phyloP scores from a whole-genome alignment of 2,888 invertebrate species.

The Parthenolecanium corni region DNA sequence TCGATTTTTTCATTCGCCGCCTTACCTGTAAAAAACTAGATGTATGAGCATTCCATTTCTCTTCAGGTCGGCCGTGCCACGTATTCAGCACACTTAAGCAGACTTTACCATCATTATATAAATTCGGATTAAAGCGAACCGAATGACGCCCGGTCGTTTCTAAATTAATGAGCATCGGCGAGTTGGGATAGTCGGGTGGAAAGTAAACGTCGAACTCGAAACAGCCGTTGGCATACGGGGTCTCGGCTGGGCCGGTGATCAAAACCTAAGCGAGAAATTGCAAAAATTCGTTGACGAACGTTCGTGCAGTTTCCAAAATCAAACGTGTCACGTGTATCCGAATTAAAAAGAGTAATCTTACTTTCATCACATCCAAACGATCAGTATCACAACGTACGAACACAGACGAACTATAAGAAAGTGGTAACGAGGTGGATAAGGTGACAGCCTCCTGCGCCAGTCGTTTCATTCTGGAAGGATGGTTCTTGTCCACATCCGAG shows the following conservation, averaged over 20 bases:
- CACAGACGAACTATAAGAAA: slow-evolving; percentile 85
- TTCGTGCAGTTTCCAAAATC: neutral
- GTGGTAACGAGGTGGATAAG: slow-evolving; percentile 77
- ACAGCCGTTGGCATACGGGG: slow-evolving; percentile 84
- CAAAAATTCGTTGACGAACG: neutral
- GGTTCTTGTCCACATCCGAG: slow-evolving; percentile 72
- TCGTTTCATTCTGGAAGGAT: slow-evolving; percentile 76
- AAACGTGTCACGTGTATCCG: neutral
- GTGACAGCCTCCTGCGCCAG: slow-evolving; percentile 92
- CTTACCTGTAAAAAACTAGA: slow-evolving; percentile 73
- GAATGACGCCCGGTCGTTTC: slow-evolving; percentile 81
- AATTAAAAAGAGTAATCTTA: slow-evolving; percentile 37
- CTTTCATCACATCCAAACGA: slow-evolving; percentile 90
- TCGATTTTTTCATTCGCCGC: neutral
- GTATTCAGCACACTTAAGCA: slow-evolving; percentile 91
- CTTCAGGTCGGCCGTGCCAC: slow-evolving; percentile 93
- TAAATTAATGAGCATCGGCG: slow-evolving; percentile 80
- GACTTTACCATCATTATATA: slow-evolving; percentile 89
- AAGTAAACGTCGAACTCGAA: slow-evolving; percentile 78
- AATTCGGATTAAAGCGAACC: slow-evolving; percentile 84
- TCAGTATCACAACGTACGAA: slow-evolving; percentile 92
- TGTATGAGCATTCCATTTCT: slow-evolving; percentile 86
- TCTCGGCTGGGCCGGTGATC: slow-evolving; percentile 83
- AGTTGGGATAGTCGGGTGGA: slow-evolving; percentile 69
- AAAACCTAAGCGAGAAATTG: slow-evolving; percentile 51